These are phyloP conservation scores for Clavelina lepadiformis DNA, from an alignment of 23 tunicate genomes.

Conservation along the genomic window DNA sequence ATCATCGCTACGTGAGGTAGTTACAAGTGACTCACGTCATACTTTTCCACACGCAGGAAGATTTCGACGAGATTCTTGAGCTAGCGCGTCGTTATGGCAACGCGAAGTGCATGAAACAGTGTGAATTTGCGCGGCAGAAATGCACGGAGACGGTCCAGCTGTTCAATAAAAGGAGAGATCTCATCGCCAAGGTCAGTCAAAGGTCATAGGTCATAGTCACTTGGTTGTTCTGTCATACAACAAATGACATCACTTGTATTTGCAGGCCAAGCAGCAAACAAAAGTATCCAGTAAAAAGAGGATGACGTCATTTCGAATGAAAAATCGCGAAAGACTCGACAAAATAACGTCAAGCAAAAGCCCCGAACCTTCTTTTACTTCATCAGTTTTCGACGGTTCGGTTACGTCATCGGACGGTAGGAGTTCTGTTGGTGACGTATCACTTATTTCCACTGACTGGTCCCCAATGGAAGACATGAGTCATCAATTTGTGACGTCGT, in stretches of 20 bases:
- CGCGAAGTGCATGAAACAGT: constrained; percentile 73
- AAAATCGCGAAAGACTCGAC: constrained; percentile 49
- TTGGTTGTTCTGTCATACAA: too few relatives aligned
- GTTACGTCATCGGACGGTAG: too few relatives aligned
- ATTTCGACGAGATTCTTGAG: constrained; percentile 36
- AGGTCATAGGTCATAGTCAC: too few relatives aligned
- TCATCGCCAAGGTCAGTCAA: constrained; percentile 62
- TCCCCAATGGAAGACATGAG: too few relatives aligned
- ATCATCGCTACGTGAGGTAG: neutral
- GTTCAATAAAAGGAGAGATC: constrained; percentile 59
- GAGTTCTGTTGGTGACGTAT: too few relatives aligned
- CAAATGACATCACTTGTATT: too few relatives aligned
- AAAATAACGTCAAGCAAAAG: neutral
- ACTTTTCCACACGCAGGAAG: constrained; percentile 22
- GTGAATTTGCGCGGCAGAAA: constrained; percentile 81
- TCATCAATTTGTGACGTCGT: too few relatives aligned
- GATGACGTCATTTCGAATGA: constrained; percentile 54
- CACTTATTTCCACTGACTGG: too few relatives aligned
- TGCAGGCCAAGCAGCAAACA: too few relatives aligned
- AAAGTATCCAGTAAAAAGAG: too few relatives aligned
- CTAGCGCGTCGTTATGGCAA: constrained; percentile 55
- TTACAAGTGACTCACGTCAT: neutral
- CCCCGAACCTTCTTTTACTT: constrained; percentile 7
- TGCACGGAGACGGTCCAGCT: constrained; percentile 67
- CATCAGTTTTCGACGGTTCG: neutral